Evolutionary conservation across 1,140 invertebrate species (phyloP), one percentile per base, ranked within the genome.

Genomic region (Caenorhabditis inopinata): DNA sequence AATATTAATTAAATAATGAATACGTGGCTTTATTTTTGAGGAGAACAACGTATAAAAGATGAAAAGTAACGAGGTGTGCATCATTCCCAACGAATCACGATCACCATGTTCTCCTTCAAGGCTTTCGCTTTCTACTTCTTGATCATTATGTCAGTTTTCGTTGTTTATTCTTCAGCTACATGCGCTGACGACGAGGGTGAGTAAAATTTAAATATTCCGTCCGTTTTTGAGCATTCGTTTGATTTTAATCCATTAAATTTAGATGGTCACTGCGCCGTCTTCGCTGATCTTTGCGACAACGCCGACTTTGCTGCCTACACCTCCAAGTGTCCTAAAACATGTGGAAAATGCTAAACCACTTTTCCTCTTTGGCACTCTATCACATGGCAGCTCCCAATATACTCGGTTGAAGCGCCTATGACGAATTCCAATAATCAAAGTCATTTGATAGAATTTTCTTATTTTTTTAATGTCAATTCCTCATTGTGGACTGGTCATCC

Each of bases 191-290:
- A 68, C 38, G 58, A 68, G 38, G 58, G 58, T 68, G 32, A 68
- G 58, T 2, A 29, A 18, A 18, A 18, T 42, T 38, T 42, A 42
- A 5, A 7, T 42, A 5, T n/a, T 32, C 21, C 7, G 11, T n/a
- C n/a, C n/a, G n/a, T n/a, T n/a, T n/a, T n/a, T n/a, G n/a, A 58
- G n/a, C 11, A 5, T 38, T 21, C 23, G 27, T 9, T 38, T 38
- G n/a, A n/a, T n/a, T n/a, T n/a, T n/a, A n/a, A n/a, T n/a, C n/a
- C n/a, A n/a, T n/a, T n/a, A n/a, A n/a, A 38, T 68, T 16, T 2
- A 68, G 58, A 68, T 68, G 58, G 58, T 68, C 58, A 68, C 58
- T 68, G 58, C 58, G 58, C 58, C 32, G 58, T 68, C 25, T 68
- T 68, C 58, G 58, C 58, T 21, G 58, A 68, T 9, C 58, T 68